Conservation (phyloP, 2,888 invertebrate species). For the Pomacea canaliculata region DNA sequence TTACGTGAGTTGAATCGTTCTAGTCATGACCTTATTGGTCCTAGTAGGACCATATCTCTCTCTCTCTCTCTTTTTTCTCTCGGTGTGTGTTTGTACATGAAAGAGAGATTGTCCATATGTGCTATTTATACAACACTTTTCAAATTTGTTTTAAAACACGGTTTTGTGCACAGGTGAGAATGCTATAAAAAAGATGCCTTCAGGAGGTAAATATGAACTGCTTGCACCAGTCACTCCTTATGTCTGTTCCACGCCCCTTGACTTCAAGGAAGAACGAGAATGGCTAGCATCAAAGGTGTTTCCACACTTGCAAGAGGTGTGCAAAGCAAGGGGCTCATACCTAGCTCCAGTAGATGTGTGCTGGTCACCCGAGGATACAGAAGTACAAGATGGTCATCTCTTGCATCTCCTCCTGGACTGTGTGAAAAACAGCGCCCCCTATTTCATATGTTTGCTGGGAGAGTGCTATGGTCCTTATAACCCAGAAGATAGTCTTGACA, state of each 20-base stretch:
- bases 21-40: too few relatives aligned
- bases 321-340: slow-evolving; percentile 52
- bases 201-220: slow-evolving; percentile 38
- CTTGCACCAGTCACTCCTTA: slow-evolving; percentile 54
- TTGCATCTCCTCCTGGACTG: slow-evolving; percentile 56
- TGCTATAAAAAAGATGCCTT: too few relatives aligned
- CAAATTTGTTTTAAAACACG: too few relatives aligned
- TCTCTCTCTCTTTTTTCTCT: too few relatives aligned
- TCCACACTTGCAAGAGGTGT: slow-evolving; percentile 54
- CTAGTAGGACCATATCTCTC: too few relatives aligned
- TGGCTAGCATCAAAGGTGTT: slow-evolving; percentile 53
- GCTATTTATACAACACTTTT: too few relatives aligned
- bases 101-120: too few relatives aligned
- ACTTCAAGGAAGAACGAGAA: slow-evolving; percentile 52
- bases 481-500: neutral
- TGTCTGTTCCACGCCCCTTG: slow-evolving; percentile 55
- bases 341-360: slow-evolving; percentile 62
- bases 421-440: slow-evolving; percentile 58
- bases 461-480: slow-evolving; percentile 63
- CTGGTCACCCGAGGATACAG: slow-evolving; percentile 52
- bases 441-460: slow-evolving; percentile 64
- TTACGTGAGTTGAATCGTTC: too few relatives aligned
- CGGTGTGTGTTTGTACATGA: too few relatives aligned
- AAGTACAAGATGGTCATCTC: slow-evolving; percentile 47
- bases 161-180: too few relatives aligned